A percentile compares a stretch with the other conserved stretches of the same genome.
Conservation (phyloP, 2,888 invertebrate genomes). For the Syritta pipiens region DNA sequence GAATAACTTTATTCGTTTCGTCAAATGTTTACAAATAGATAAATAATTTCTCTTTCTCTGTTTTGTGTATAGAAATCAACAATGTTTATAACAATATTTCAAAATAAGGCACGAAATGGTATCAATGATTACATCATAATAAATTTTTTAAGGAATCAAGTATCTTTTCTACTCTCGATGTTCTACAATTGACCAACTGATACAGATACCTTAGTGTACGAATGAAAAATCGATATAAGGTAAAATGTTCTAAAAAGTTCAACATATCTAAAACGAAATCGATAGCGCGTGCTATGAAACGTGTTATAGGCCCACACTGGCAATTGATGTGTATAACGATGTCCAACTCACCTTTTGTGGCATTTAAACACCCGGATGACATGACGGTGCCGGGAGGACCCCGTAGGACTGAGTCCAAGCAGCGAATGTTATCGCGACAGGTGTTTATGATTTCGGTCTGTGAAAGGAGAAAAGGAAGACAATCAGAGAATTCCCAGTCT, state of each 20-base stretch:
- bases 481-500: background rate
- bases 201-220: constrained; percentile 75
- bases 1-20: constrained; percentile 51
- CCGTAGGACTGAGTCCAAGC: constrained; percentile 86
- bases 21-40: constrained; percentile 62
- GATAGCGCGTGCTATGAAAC: constrained; percentile 77
- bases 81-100: constrained; percentile 49
- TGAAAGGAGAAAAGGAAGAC: constrained; percentile 71
- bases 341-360: constrained; percentile 82
- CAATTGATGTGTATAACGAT: constrained; percentile 73
- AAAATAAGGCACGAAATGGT: constrained; percentile 65
- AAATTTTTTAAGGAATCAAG: constrained; percentile 60
- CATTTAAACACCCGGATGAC: constrained; percentile 81
- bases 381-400: constrained; percentile 80
- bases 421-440: constrained; percentile 92
- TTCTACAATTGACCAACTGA: constrained; percentile 73
- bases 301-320: constrained; percentile 78
- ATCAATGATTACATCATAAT: constrained; percentile 47
- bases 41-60: constrained; percentile 13
- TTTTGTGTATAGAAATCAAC: constrained; percentile 14
- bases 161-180: constrained; percentile 55
- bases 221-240: constrained; percentile 76
- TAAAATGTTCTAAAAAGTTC: constrained; percentile 76
- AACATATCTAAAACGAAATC: constrained; percentile 76
- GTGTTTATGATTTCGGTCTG: constrained; percentile 92